Evolutionary conservation across 1,140 invertebrate genomes (phyloP).

Genomic region (Chrysoperla carnea): DNA sequence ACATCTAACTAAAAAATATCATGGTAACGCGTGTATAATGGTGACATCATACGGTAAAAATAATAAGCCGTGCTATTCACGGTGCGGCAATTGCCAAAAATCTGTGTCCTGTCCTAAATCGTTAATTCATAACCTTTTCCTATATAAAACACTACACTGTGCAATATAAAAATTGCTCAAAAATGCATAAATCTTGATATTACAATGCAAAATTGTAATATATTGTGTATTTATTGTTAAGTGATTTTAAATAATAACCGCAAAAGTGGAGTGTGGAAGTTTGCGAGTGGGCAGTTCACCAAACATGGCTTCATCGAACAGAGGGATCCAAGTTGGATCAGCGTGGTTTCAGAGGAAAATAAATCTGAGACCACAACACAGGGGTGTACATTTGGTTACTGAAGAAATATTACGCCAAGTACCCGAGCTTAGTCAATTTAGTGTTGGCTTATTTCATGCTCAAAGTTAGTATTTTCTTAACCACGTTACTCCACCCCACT

Average conservation of each 20-base stretch:
- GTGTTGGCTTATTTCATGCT: slow-evolving; percentile 85
- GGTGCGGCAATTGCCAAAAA: not conserved
- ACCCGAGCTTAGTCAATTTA: slow-evolving; percentile 82
- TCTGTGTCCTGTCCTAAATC: not conserved
- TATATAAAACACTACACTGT: not conserved
- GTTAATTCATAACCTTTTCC: not conserved
- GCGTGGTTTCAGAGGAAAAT: slow-evolving; percentile 95
- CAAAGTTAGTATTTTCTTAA: slow-evolving; percentile 58
- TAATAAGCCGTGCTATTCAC: not conserved
- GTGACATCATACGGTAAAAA: not conserved
- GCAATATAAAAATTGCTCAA: not conserved
- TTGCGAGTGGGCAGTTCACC: slow-evolving; percentile 18
- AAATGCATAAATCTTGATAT: not conserved
- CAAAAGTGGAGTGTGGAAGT: slow-evolving; percentile 4
- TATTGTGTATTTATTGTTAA: not conserved
- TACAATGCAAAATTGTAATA: not conserved
- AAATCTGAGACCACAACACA: slow-evolving; percentile 81
- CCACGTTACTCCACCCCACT: not conserved
- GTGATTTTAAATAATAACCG: not conserved
- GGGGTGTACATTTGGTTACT: slow-evolving; percentile 87
- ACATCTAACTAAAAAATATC: no score
- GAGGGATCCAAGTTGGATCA: slow-evolving; percentile 79
- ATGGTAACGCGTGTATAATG: not conserved
- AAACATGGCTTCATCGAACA: slow-evolving; percentile 64
- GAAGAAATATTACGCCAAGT: slow-evolving; percentile 87